A percentile compares a stretch with the other conserved stretches of the same genome.
phyloP scores from a whole-genome alignment of 2,113 vertebrate genomes.

The Dendrocopos noguchii region DNA sequence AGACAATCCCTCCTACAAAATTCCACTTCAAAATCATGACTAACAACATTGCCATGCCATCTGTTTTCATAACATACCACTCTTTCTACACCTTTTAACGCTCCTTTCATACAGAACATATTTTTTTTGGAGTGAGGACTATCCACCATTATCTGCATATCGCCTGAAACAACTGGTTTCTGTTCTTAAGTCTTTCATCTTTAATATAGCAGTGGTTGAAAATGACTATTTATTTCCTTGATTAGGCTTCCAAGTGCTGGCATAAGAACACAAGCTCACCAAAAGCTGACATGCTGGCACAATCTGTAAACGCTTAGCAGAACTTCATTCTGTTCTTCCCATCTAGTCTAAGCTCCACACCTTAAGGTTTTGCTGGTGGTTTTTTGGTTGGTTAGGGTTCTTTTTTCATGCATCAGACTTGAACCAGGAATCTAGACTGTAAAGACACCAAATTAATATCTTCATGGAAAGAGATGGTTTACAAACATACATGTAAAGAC shows the following conservation, averaged over 20 bases:
- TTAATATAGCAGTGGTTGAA: constrained; percentile 31
- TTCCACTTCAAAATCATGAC: constrained; percentile 53
- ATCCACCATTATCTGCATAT: background rate
- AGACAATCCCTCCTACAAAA: constrained; percentile 53
- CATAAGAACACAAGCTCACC: constrained; percentile 19
- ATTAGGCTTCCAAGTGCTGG: constrained; percentile 31
- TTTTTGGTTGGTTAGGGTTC: background rate
- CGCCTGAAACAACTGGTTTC: background rate
- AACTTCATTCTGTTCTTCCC: background rate
- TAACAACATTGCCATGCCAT: constrained; percentile 48
- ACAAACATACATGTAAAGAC: rapidly evolving
- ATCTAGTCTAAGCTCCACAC: background rate
- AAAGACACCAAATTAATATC: background rate
- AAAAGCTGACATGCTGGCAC: constrained; percentile 11
- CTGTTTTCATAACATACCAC: constrained; percentile 35
- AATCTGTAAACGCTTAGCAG: constrained; percentile 9
- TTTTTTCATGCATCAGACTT: background rate
- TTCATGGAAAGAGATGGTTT: background rate
- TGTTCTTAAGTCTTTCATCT: constrained; percentile 30
- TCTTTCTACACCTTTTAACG: constrained; percentile 35
- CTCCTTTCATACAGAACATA: background rate
- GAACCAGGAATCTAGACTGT: background rate
- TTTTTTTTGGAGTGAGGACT: constrained; percentile 14
- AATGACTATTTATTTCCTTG: constrained; percentile 34
- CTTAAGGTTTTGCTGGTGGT: background rate